Evolutionary conservation across 2,797 vertebrate species (phyloP), one percentile per base, ranked within the genome.

Genomic region (Microhierax caerulescens): DNA sequence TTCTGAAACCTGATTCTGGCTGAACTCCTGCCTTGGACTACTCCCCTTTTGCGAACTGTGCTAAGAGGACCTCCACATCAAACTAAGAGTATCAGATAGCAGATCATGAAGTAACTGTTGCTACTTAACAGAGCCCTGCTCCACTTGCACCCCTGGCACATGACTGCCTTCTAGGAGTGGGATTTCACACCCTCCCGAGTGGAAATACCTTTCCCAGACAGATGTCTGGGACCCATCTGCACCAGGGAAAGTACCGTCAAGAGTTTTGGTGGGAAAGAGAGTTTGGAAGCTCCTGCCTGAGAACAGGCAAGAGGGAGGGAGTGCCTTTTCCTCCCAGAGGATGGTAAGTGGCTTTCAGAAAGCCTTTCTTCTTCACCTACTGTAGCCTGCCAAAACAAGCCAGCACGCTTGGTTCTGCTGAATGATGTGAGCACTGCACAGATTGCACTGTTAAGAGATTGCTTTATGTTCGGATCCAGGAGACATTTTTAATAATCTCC

Each of bases 281-380:
- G 73, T 90, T 76, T 93, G 95, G 84, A 92, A 90, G 76, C 67
- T 61, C 63, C 73, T 73, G 37, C 78, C 19, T 93, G 91, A 93
- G 81, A 90, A 32, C 88, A 94, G 94, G 91, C 76, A 13, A 68
- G 75, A 86, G 87, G 37, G 88, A 94, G 88, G 80, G 61, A 93
- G 45, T 91, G 74, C 83, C 80, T 87, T 88, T 88, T 92, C 68
- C 63, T 94, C 85, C 56, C 64, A n/a, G 48, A 81, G 83, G 75
- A 96, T 93, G 95, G 96, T 97, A 97, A 96, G 96, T 97, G 96
- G 90, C 69, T 92, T 78, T 96, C 91, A 91, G 92, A 80, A 93
- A 88, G 84, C 64, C 77, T 95, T 96, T 92, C 90, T 94, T 79
- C 50, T 93, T 95, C 86, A 36, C 47, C 69, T 36, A 5, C 91